phyloP scores from a whole-genome alignment of 2,113 vertebrate genomes.

The Pomatorhinus ruficollis region DNA sequence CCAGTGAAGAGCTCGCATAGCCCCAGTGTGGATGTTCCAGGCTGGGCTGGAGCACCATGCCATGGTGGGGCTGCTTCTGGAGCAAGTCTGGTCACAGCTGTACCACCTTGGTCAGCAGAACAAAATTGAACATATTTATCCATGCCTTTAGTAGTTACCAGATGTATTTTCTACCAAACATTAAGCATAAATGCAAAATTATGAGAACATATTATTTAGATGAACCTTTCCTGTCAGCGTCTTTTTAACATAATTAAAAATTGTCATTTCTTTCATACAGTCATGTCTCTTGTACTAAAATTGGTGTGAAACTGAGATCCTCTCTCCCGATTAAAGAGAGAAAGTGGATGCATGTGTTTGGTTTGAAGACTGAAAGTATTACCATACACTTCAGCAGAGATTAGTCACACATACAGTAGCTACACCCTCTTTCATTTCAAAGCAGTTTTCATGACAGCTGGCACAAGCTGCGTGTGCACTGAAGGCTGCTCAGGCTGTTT shows the following conservation, averaged over 20 bases:
- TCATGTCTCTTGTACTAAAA: neutral
- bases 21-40: accelerated
- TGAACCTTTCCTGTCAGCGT: neutral
- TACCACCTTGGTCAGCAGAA: neutral
- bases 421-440: neutral
- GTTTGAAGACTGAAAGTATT: neutral
- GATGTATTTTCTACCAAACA: neutral
- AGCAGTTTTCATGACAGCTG: neutral
- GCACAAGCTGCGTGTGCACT: neutral
- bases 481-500: neutral
- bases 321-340: neutral
- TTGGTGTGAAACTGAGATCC: neutral
- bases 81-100: neutral
- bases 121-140: neutral
- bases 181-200: neutral
- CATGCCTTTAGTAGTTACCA: neutral
- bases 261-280: neutral
- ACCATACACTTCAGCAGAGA: neutral
- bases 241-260: neutral
- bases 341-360: neutral
- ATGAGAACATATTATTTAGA: neutral
- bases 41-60: neutral
- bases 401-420: neutral
- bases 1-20: neutral
- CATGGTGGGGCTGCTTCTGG: neutral